These are phyloP conservation scores for Marasmarcha lunaedactyla DNA, from an alignment of 2,888 invertebrate species.

Conservation along the genomic window DNA sequence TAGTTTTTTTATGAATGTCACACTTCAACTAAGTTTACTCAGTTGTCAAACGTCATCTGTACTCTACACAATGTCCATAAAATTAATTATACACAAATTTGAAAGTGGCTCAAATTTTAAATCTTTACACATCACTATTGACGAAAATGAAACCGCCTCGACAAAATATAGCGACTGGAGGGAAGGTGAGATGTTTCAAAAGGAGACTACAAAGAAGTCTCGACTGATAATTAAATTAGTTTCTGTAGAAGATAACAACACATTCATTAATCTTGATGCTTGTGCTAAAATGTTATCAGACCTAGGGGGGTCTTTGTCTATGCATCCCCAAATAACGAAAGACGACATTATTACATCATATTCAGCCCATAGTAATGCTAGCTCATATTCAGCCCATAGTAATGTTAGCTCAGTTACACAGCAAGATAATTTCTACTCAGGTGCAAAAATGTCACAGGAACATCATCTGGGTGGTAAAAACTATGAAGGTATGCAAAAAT, in stretches of 20 bases:
- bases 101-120: constrained; percentile 43
- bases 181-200: constrained; percentile 32
- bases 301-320: constrained; percentile 11
- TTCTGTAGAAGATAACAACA: constrained; percentile 32
- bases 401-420: background rate
- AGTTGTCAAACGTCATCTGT: background rate
- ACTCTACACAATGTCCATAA: constrained; percentile 41
- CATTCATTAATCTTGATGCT: constrained; percentile 41
- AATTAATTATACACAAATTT: constrained; percentile 56
- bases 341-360: background rate
- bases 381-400: no score
- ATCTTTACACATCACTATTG: constrained; percentile 41
- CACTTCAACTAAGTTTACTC: no score
- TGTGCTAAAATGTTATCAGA: constrained; percentile 36
- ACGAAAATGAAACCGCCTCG: constrained; percentile 24
- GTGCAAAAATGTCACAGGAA: background rate
- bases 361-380: no score
- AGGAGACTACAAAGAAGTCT: constrained; percentile 32
- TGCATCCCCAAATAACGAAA: background rate
- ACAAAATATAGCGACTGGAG: constrained; percentile 44
- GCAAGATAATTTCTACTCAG: background rate
- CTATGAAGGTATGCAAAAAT: constrained; percentile 1
- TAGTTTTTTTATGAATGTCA: no score
- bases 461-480: background rate
- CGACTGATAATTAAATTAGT: constrained; percentile 52